Evolutionary conservation across 30 jellyfish, hydroid and myxozoan species (phyloP).

Genomic region (Aurelia sp.): DNA sequence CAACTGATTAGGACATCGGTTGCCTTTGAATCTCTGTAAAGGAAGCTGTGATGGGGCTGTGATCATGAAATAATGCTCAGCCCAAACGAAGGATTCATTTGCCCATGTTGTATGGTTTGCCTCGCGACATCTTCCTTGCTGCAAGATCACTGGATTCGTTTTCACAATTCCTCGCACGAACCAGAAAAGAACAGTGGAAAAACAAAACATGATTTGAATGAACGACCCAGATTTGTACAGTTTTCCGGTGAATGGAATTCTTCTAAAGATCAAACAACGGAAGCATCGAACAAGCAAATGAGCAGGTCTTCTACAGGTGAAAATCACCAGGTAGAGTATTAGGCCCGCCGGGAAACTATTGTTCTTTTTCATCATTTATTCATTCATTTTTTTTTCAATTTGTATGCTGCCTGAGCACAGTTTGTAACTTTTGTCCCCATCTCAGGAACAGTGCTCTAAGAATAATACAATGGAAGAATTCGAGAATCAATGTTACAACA

Average conservation of each 20-base stretch:
- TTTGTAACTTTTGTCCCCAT: too few relatives aligned
- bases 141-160: slow-evolving; percentile 84
- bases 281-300: slow-evolving; percentile 54
- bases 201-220: slow-evolving; percentile 4
- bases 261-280: slow-evolving; percentile 11
- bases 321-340: slow-evolving; percentile 40
- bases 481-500: too few relatives aligned
- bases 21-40: slow-evolving; percentile 32
- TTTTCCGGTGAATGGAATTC: slow-evolving; percentile 28
- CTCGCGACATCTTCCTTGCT: slow-evolving; percentile 73
- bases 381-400: too few relatives aligned
- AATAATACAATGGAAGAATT: too few relatives aligned
- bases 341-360: neutral
- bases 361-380: too few relatives aligned
- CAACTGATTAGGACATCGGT: slow-evolving; percentile 34
- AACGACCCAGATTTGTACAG: slow-evolving; percentile 39
- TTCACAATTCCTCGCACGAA: slow-evolving; percentile 57
- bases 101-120: slow-evolving; percentile 84
- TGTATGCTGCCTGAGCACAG: too few relatives aligned
- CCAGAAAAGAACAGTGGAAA: slow-evolving; percentile 15
- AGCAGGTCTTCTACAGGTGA: slow-evolving; percentile 59
- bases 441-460: too few relatives aligned
- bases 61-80: neutral
- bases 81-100: slow-evolving; percentile 47
- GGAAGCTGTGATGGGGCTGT: neutral